Evolutionary conservation across 2,888 invertebrate genomes (phyloP).

Genomic region (Tipula confusa): DNA sequence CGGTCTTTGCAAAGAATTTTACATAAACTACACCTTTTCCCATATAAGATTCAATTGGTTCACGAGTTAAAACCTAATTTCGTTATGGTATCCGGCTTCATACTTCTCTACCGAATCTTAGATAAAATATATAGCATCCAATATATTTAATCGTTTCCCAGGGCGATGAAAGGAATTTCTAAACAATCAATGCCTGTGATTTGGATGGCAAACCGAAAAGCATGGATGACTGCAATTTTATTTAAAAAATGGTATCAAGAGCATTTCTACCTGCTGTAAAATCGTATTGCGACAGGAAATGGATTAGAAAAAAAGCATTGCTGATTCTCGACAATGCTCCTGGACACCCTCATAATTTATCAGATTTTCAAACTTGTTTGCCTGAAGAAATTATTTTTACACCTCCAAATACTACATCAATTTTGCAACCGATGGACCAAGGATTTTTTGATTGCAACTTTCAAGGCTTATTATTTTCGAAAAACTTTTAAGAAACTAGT

Average conservation of each 20-base stretch:
- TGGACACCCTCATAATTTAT: background rate
- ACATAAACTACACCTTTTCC: too few relatives aligned
- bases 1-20: too few relatives aligned
- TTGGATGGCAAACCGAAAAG: background rate
- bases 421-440: background rate
- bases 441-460: background rate
- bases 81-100: too few relatives aligned
- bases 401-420: background rate
- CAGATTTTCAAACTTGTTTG: background rate
- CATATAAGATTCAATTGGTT: too few relatives aligned
- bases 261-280: background rate
- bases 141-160: too few relatives aligned
- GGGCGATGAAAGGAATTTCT: background rate
- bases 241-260: background rate
- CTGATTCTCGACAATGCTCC: background rate
- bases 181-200: background rate
- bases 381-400: background rate
- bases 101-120: too few relatives aligned
- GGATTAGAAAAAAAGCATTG: background rate
- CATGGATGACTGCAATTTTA: background rate
- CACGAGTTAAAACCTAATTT: too few relatives aligned
- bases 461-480: background rate
- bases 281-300: too few relatives aligned
- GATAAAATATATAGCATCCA: too few relatives aligned
- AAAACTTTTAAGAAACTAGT: too few relatives aligned